These are phyloP conservation scores for Batillaria attramentaria DNA, from an alignment of 1,140 invertebrate species.

Conservation along the genomic window DNA sequence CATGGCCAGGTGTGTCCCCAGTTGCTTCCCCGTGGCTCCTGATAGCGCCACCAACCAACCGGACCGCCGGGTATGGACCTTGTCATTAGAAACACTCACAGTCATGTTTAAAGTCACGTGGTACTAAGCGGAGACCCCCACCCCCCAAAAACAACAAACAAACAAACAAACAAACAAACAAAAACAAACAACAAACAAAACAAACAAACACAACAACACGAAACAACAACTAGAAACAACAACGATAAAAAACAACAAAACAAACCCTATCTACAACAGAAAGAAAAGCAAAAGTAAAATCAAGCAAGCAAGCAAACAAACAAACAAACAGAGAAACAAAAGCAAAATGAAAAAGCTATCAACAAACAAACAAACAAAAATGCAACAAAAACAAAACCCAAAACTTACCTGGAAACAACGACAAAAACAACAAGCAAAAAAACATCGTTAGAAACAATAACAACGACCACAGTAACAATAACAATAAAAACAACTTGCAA, in stretches of 20 bases:
- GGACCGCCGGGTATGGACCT: constrained; percentile 50
- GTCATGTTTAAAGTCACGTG: background rate
- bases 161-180: background rate
- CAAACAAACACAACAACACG: constrained; percentile 2
- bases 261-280: background rate
- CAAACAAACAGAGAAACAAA: no score
- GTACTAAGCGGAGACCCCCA: background rate
- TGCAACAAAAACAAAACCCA: no score
- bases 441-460: background rate
- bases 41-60: constrained; percentile 61
- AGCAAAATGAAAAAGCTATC: no score
- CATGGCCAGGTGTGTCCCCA: constrained; percentile 57
- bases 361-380: no score
- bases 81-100: background rate
- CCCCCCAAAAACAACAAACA: background rate
- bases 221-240: background rate
- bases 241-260: background rate
- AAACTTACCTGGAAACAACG: no score
- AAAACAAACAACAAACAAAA: background rate
- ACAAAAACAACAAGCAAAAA: background rate
- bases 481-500: background rate
- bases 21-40: constrained; percentile 54
- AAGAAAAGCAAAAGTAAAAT: no score
- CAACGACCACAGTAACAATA: background rate
- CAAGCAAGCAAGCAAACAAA: no score